These are phyloP conservation scores for Rhinichthys osculus DNA, from an alignment of 2,797 vertebrate genomes.

Conservation along the genomic window DNA sequence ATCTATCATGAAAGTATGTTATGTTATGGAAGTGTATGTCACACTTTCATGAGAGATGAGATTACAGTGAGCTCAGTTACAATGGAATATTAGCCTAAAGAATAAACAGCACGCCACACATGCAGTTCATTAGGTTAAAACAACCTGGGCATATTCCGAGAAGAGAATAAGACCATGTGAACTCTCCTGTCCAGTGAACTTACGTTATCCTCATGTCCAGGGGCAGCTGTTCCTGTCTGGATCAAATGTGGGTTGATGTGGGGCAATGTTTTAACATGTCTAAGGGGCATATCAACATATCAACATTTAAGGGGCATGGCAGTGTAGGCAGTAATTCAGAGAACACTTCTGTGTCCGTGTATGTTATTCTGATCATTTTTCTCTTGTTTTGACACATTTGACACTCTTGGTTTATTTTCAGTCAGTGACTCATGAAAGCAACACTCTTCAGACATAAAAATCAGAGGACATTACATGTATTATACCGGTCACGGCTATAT, in stretches of 20 bases:
- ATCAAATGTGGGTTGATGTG: neutral
- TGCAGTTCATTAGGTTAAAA: slow-evolving; percentile 5
- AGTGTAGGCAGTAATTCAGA: slow-evolving; percentile 14
- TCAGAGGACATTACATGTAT: slow-evolving; percentile 22
- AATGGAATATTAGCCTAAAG: neutral
- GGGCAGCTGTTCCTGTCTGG: slow-evolving; percentile 1
- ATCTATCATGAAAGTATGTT: neutral
- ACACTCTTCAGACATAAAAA: slow-evolving; percentile 13
- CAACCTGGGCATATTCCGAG: neutral
- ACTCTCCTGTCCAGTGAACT: slow-evolving; percentile 19
- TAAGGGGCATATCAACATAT: slow-evolving; percentile 43
- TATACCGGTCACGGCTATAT: neutral
- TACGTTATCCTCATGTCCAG: slow-evolving; percentile 4
- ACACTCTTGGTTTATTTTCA: slow-evolving; percentile 47
- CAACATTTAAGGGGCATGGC: slow-evolving; percentile 31
- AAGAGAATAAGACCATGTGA: neutral
- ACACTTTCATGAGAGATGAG: too few species aligned
- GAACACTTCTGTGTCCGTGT: slow-evolving; percentile 13
- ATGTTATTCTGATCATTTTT: slow-evolving; percentile 19
- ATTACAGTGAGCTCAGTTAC: too few species aligned
- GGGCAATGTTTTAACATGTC: slow-evolving; percentile 39
- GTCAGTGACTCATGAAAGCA: slow-evolving; percentile 34
- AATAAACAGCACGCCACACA: slow-evolving; percentile 9
- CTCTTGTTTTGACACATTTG: slow-evolving; percentile 43
- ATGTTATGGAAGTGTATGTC: too few species aligned